These are phyloP conservation scores for Tipula unca DNA, from an alignment of 2,888 invertebrate species.

Conservation along the genomic window DNA sequence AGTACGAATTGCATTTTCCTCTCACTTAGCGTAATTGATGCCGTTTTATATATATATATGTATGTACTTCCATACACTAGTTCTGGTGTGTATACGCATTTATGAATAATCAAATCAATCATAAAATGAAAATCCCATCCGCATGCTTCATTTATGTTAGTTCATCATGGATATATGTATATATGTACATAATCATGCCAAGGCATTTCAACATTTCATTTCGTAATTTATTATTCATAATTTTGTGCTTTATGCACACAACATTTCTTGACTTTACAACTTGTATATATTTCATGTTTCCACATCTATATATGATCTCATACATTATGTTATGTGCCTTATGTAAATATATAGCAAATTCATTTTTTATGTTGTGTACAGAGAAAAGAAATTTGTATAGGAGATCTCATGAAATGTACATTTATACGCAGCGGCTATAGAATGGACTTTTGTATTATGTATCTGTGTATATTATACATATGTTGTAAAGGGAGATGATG, in stretches of 20 bases:
- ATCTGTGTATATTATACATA: too few relatives aligned
- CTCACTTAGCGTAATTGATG: not conserved
- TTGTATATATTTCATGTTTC: not conserved
- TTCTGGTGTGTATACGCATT: not conserved
- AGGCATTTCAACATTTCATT: not conserved
- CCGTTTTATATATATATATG: not conserved
- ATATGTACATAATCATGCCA: not conserved
- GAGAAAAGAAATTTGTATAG: not conserved
- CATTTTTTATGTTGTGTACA: not conserved
- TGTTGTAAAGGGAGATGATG: too few relatives aligned
- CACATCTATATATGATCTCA: not conserved
- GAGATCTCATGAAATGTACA: too few relatives aligned
- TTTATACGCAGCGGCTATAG: too few relatives aligned
- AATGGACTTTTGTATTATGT: too few relatives aligned
- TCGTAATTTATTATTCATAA: not conserved
- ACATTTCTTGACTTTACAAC: not conserved
- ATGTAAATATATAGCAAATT: not conserved
- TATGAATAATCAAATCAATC: not conserved
- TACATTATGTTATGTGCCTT: not conserved
- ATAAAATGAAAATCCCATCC: not conserved
- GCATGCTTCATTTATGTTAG: not conserved
- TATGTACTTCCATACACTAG: not conserved
- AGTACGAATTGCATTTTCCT: not conserved
- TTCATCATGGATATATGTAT: not conserved
- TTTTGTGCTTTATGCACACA: not conserved